Base-by-base conservation (phyloP, 2,113 vertebrate species). In the Pelecanus crispus region DNA sequence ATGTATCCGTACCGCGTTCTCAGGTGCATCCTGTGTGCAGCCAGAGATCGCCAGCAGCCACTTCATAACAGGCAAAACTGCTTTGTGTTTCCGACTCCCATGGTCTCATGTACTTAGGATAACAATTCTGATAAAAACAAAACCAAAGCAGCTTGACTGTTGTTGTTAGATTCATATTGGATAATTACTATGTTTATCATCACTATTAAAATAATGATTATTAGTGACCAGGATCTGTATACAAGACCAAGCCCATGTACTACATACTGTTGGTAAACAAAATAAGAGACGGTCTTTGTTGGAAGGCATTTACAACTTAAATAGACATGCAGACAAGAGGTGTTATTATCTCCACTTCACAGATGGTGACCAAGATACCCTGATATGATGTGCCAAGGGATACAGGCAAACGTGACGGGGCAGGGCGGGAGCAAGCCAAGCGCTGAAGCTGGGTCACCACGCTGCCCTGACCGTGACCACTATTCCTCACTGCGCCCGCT, bases 321-420 rank as follows among this genome's bases (percentile, higher is more conserved):
- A 93, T 9, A 94, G 72, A 67, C 28, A 49, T 5, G 47, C 81
- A 90, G 87, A 81, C 70, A 75, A 93, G 81, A 91, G 73, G 53
- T 81, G 56, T 84, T 94, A 92, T 92, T 88, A 90, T 88, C 82
- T 79, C 52, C 65, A 38, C 72, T 83, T 90, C 90, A 86, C 88
- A 96, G 73, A 75, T 91, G 83, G 80, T 86, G 86, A 91, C 74
- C 70, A 95, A 73, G 94, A 88, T 78, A 66, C 3, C 25, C 49
- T 29, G 77, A 72, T 19, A 17, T 10, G 53, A 79, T 50, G 78
- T 92, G 63, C 79, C 75, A 80, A 79, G 42, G 63, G 52, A 79
- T 31, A 22, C 12, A 66, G 2, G 14, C 18, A 36, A 56, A 63
- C 1, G 2, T 79, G 90, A 82, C 38, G 40, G 86, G 91, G 40